Percentiles rank a stretch among this genome's conserved stretches.
These are phyloP conservation scores for Drosophila falleni DNA, from an alignment of 2,888 invertebrate genomes.

Conservation along the genomic window DNA sequence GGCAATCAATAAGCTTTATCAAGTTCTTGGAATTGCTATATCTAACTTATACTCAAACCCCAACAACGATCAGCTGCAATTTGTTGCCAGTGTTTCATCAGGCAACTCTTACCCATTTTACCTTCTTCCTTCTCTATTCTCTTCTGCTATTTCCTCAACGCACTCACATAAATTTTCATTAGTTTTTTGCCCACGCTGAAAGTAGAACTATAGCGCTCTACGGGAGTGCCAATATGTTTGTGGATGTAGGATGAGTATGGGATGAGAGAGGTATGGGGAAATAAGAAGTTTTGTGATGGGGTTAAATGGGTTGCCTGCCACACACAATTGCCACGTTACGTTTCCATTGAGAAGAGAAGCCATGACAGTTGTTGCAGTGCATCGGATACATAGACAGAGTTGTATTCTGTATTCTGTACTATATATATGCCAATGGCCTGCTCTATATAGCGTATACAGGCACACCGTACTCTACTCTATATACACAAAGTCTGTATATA, in stretches of 20 bases:
- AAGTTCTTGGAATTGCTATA: background rate
- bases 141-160: background rate
- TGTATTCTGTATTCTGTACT: conserved; percentile 15
- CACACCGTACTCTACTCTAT: conserved; percentile 12
- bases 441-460: conserved; percentile 53
- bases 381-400: conserved; percentile 20
- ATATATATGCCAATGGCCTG: conserved; percentile 70
- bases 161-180: conserved; percentile 57
- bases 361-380: conserved; percentile 33
- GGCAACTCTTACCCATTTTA: background rate
- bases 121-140: background rate
- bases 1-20: conserved; percentile 43
- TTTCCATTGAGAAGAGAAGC: conserved; percentile 50
- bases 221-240: background rate
- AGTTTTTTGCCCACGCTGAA: conserved; percentile 48
- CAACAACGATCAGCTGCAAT: conserved; percentile 53
- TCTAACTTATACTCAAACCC: background rate
- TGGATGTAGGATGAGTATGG: background rate
- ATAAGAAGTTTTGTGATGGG: conserved; percentile 19
- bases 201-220: conserved; percentile 35
- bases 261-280: no score
- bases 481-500: conserved; percentile 17
- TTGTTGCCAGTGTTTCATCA: conserved; percentile 43
- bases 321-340: conserved; percentile 34
- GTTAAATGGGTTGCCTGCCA: conserved; percentile 23